Base-by-base conservation (phyloP, 2,797 vertebrate species). In the Gadopsis bispinosus region DNA sequence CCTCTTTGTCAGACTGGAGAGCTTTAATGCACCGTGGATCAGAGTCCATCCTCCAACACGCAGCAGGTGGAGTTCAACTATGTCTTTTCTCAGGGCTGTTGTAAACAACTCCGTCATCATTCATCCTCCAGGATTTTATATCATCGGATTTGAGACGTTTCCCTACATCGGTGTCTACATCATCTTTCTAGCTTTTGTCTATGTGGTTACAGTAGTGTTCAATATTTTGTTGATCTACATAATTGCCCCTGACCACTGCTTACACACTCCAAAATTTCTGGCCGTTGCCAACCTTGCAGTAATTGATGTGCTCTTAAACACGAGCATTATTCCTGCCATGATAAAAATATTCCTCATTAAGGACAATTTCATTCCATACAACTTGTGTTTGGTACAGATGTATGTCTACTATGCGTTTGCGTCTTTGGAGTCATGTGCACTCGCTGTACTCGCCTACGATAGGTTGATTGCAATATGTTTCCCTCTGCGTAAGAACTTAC, bases 201-300 rank as follows among this genome's bases (percentile, higher is more conserved):
- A 91, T 73, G 64, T 84, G 8, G 63, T 89, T 12, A 88, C 92
- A 6, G 1, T 88, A 0, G 0, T 90, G 8, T 90, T 83, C 9
- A 93, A 93, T 37, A 8, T 35, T 17, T 80, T 91, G 22, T 7
- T 93, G 41, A 84, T 93, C 53, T 79, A 26, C 16, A 70, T 93
- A 7, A 87, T 93, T 45, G 74, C 55, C 1, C 13, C 64, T 26
- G 83, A 91, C 7, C 56, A 50, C 2, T 55, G 53, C 9, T 78
- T 93, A 39, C 92, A 92, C 77, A 86, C 86, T 11, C 90, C 93
- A 3, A 93, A 93, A 20, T 93, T 88, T 29, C 17, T 93, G 58
- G 91, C 91, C 0, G 81, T 93, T 0, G 63, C 65, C 22, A 93
- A 91, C 77, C 85, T 93, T 0, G 89, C 91, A 5, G 60, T 91